A percentile compares a stretch with the other conserved stretches of the same genome.
Evolutionary conservation across 2,888 invertebrate genomes (phyloP).

Genomic region (Sinodicranocentrus sp.): DNA sequence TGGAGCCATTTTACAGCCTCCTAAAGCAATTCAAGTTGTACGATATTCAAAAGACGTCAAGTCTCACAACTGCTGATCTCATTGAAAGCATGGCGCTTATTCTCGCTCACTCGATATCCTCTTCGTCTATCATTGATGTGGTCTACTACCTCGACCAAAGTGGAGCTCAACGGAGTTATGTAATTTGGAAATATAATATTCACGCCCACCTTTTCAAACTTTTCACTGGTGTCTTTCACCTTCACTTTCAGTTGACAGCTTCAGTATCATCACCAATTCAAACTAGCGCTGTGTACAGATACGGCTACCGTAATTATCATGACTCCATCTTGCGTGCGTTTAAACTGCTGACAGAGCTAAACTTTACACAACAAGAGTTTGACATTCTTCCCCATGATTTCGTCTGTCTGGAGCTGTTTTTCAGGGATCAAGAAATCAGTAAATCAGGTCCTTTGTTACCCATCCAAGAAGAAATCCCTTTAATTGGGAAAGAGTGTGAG

Average conservation of each 20-base stretch:
- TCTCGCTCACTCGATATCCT: not conserved
- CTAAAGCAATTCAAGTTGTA: conserved; percentile 23
- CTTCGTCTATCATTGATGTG: not conserved
- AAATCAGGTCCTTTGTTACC: too few relatives aligned
- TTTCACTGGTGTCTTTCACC: too few relatives aligned
- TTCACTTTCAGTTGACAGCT: not conserved
- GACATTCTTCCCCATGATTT: conserved; percentile 29
- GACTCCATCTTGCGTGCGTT: conserved; percentile 19
- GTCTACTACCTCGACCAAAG: not conserved
- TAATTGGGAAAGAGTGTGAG: conserved; percentile 16
- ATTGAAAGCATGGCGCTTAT: conserved; percentile 30
- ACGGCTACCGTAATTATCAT: conserved; percentile 25
- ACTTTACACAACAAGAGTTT: not conserved
- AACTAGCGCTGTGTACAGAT: conserved; percentile 6
- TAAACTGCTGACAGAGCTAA: conserved; percentile 24
- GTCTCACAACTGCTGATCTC: not conserved
- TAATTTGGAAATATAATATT: too few relatives aligned
- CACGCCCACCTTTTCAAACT: too few relatives aligned
- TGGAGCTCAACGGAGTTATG: too few relatives aligned
- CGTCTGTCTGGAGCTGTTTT: conserved; percentile 26
- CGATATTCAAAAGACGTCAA: not conserved
- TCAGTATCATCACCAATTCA: not conserved
- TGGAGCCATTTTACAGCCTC: conserved; percentile 21
- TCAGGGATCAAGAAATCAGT: conserved; percentile 21
- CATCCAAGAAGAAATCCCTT: too few relatives aligned